Conservation (phyloP, 2,797 vertebrate genomes). For the Pseudotriccus pelzelni region DNA sequence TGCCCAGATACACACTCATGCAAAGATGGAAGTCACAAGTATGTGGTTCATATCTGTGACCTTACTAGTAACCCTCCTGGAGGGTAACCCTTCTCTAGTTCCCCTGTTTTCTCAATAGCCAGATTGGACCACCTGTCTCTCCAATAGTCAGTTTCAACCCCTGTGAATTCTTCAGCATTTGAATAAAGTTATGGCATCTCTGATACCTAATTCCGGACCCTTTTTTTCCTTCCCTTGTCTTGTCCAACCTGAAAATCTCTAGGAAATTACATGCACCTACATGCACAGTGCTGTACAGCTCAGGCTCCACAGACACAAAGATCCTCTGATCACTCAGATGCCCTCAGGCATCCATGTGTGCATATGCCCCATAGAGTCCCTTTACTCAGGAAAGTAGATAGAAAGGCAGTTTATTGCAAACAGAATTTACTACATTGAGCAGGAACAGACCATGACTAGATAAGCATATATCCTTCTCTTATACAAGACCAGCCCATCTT, state of each 20-base stretch:
- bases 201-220: not conserved
- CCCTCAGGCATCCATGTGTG: not conserved
- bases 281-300: not conserved
- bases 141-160: not conserved
- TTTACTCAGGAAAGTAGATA: not conserved
- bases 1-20: not conserved
- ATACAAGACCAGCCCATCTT: not conserved
- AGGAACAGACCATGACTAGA: not conserved
- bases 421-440: not conserved
- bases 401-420: not conserved
- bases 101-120: not conserved
- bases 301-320: not conserved
- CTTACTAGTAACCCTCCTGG: not conserved
- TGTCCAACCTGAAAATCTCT: not conserved
- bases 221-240: not conserved
- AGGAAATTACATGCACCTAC: too few relatives aligned
- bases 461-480: not conserved
- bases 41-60: not conserved
- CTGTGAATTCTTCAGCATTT: not conserved
- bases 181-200: not conserved
- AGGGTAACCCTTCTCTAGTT: not conserved
- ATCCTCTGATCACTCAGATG: not conserved
- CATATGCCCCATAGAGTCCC: fast-evolving
- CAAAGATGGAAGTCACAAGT: not conserved
- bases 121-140: fast-evolving